Evolutionary conservation across 1,140 invertebrate species (phyloP).

Genomic region (Cotesia chilonis): DNA sequence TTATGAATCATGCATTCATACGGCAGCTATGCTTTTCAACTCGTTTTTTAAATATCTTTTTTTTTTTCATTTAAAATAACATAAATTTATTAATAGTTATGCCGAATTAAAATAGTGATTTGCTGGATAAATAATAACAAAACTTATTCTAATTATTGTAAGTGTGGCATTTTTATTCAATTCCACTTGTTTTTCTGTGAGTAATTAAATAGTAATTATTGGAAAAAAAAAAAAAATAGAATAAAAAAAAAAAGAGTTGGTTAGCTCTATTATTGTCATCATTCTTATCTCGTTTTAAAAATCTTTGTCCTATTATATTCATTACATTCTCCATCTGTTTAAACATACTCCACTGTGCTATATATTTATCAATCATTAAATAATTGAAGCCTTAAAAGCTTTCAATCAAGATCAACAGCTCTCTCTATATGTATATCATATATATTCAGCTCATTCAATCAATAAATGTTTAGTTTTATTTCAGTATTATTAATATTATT

Average conservation of each 20-base stretch:
- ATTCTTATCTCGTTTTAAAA: slow-evolving; percentile 35
- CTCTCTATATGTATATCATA: neutral
- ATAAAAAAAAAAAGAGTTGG: slow-evolving; percentile 43
- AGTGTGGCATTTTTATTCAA: too few species aligned
- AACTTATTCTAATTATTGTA: neutral
- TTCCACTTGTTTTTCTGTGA: too few species aligned
- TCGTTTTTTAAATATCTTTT: slow-evolving; percentile 27
- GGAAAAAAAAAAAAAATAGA: neutral
- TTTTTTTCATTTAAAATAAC: too few species aligned
- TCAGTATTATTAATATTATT: neutral
- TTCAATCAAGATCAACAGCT: neutral
- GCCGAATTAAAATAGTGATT: neutral
- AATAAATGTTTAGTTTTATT: neutral
- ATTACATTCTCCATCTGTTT: slow-evolving; percentile 12
- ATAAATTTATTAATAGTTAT: too few species aligned
- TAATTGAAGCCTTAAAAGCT: neutral
- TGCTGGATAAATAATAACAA: slow-evolving; percentile 4
- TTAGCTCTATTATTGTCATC: slow-evolving; percentile 60
- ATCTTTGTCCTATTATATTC: slow-evolving; percentile 28
- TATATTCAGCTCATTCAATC: neutral
- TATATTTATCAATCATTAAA: slow-evolving; percentile 15
- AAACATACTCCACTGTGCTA: neutral
- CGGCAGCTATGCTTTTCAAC: slow-evolving; percentile 45
- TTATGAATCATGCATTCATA: slow-evolving; percentile 47
- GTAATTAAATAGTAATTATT: too few species aligned